Base-by-base conservation (phyloP, 1,140 invertebrate genomes). In the Pachyrhynchus sulphureomaculatus region DNA sequence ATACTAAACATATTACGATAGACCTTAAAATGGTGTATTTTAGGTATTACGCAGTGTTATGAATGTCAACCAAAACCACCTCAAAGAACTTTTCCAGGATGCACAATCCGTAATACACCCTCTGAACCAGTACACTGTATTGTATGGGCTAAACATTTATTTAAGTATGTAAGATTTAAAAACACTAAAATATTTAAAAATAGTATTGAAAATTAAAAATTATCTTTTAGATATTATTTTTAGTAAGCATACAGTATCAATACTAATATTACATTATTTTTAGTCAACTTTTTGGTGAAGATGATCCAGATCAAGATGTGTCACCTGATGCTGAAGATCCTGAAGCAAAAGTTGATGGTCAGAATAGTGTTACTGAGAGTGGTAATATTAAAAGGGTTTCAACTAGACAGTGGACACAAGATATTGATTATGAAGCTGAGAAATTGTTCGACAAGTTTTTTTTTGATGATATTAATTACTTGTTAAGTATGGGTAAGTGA, bases 41-140 rank as follows among this genome's bases (percentile, higher is more conserved):
- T 44, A 57, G 54, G 90, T 1, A 55, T 90, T 0, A 97, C 95
- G 5, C 92, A 96, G 72, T 99, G 97, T 78, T 99, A 98, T 73
- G 97, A 99, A 76, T 99, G 97, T 76, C 87, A 89, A 56, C 93
- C 94, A 0, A 95, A 96, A 78, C 86, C 91, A 26, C 82, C 88
- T 39, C 92, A 95, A 72, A 96, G 96, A 77, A 91, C 91, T 9
- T 99, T 89, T 79, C 96, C 98, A 1, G 94, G 95, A 1, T 99
- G 98, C 78, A 99, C 98, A 0, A 99, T 99, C 67, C 83, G 98
- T 42, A 99, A 99, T 74, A 99, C 98, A 4, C 98, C 98, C n/a
- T 98, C 95, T 10, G 96, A 99, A 76, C 92, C 95, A 0, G 97
- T 99, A 68, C 98, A 99, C 78, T 99, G 98, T 75, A 96, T 99